phyloP scores from a whole-genome alignment of 2,888 invertebrate species.

The Caenorhabditis japonica region DNA sequence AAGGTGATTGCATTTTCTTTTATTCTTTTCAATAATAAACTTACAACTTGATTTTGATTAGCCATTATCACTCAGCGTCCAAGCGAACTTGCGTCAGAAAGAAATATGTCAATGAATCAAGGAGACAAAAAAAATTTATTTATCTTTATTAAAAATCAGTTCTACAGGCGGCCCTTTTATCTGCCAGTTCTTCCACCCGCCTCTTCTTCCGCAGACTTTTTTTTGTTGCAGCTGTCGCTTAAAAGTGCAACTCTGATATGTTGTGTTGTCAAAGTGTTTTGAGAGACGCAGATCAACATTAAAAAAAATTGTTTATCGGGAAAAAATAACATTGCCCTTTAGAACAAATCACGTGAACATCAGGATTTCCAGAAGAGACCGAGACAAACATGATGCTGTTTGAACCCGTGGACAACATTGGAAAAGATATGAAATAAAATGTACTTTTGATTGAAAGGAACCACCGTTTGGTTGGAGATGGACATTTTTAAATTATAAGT shows the following conservation, averaged over 20 bases:
- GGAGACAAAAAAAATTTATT: too few species aligned
- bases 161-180: constrained; percentile 13
- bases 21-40: too few species aligned
- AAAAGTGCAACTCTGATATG: constrained; percentile 33
- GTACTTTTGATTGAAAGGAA: too few species aligned
- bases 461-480: too few species aligned
- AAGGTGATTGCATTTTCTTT: neutral
- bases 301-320: constrained; percentile 46
- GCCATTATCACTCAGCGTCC: too few species aligned
- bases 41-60: too few species aligned
- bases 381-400: constrained; percentile 4
- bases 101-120: too few species aligned
- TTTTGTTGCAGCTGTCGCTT: constrained; percentile 26
- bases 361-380: constrained; percentile 14
- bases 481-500: too few species aligned
- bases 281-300: constrained; percentile 11
- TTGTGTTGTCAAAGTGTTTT: constrained; percentile 31
- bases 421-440: too few species aligned
- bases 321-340: constrained; percentile 19
- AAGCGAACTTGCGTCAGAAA: too few species aligned
- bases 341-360: constrained; percentile 39
- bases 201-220: constrained; percentile 39
- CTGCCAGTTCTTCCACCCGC: constrained; percentile 7
- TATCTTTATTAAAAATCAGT: neutral
- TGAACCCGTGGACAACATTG: too few species aligned